Base-by-base conservation (phyloP, 1,140 invertebrate genomes). In the Pseudomyrmex sp. region DNA sequence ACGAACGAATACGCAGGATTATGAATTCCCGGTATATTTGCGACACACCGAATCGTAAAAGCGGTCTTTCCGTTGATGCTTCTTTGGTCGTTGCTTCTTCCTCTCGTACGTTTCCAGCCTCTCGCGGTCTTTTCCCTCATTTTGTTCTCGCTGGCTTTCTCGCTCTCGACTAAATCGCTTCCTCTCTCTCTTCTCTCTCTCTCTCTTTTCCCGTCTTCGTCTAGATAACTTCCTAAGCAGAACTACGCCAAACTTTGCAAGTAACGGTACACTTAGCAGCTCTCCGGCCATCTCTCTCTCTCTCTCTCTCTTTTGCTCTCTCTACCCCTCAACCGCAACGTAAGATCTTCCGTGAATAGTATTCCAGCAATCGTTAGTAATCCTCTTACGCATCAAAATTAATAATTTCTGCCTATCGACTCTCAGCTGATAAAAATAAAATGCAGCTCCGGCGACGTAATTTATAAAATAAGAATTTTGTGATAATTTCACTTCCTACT, bases 241-340 rank as follows among this genome's bases (percentile, higher is more conserved):
- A 84, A 87, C 84, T 85, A 79, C 76, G 73, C 72, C 62, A 85
- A 88, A 89, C 76, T 88, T 88, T 79, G 48, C 18, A 72, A 56
- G 13, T 74, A 50, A 56, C 74, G 63, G 74, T 85, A 82, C 70
- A 82, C 75, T 87, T 76, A 75, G 70, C 66, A 61, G 76, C 63
- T 72, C 61, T 66, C 50, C 20, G 13, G 26, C 44, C 13, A 15
- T 74, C 44, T 48, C 72, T 59, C 59, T 15, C 44, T 4, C 3
- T 2, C 3, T 26, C 26, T 26, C 3, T 26, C 26, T 26, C 26
- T 26, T n/a, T n/a, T n/a, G n/a, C 26, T 26, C 26, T 23, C 70
- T 48, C 9, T n/a, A 13, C 2, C 44, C 8, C 12, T 54, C 48
- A 46, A 75, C 58, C 44, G 58, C 44, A 72, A 9, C 48, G 23